Base-by-base conservation (phyloP, 2,888 invertebrate genomes). In the Coleophora deauratella region DNA sequence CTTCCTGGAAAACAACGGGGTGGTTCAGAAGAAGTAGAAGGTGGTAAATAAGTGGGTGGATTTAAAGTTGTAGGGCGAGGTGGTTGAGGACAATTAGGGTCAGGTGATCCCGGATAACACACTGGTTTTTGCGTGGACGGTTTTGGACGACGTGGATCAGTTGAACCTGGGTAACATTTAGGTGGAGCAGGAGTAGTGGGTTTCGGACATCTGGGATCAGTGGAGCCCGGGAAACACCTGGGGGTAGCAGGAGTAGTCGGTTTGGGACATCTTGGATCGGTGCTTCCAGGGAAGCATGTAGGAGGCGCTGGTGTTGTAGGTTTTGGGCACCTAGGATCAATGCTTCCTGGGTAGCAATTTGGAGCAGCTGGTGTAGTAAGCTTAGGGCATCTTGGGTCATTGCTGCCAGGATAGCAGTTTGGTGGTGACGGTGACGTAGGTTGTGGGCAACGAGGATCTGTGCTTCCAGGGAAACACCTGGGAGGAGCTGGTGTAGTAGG, bases 1-100 rank as follows among this genome's bases (percentile, higher is more conserved):
- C 68, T 60, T 1, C 75, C 76, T 1, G 76, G 71, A 41, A 56
- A 73, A 31, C 78, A 57, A 21, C 10, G 44, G 62, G 48, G 54
- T 9, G 52, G 42, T 13, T 55, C 45, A 28, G 51, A 43, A 40
- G 54, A 45, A 28, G 51, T 44, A 40, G 54, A 51, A 12, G 62
- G 59, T 53, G 65, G 54, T 35, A 57, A 44, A 38, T 61, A 54
- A 2, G 54, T 60, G 4, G 57, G 57, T 11, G 59, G 60, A n/a
- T 52, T 51, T 10, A 50, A 43, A 47, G 42, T 54, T 40, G 47
- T 66, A 46, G 53, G 66, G 42, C 37, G 54, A 41, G 55, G 48
- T 11, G 57, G 57, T 45, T 51, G 50, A 1, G 70, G 63, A 38
- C 77, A 78, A 8, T 57, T 46, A 3, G 73, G 68, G 43, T 71